Conservation (phyloP, 2,888 invertebrate genomes). For the Glaucopsyche alexis region DNA sequence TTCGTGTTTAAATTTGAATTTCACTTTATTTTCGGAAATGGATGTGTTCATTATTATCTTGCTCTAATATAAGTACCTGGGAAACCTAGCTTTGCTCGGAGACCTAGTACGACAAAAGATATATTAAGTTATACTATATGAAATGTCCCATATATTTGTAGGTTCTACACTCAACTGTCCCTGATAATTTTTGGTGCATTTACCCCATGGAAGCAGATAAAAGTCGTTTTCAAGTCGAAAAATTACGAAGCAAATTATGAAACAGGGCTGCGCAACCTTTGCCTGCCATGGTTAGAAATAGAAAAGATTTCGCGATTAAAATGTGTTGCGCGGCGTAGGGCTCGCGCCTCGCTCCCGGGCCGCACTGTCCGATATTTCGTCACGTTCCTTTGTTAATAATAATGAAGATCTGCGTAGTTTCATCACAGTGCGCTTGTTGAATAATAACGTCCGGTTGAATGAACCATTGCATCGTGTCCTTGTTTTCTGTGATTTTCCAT, state of each 20-base stretch:
- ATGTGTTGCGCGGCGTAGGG: constrained; percentile 21
- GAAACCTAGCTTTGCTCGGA: too few species aligned
- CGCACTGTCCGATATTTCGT: constrained; percentile 58
- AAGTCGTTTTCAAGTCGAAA: constrained; percentile 16
- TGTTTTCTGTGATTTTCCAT: constrained; percentile 79
- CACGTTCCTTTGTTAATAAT: constrained; percentile 72
- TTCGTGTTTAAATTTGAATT: too few species aligned
- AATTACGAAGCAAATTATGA: not conserved
- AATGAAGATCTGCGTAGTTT: constrained; percentile 67
- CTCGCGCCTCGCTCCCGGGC: constrained; percentile 19
- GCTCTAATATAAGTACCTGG: too few species aligned
- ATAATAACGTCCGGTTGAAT: constrained; percentile 78
- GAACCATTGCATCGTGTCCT: constrained; percentile 78
- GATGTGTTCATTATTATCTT: too few species aligned
- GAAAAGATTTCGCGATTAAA: constrained; percentile 26
- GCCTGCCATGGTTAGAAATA: not conserved
- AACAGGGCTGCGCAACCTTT: constrained; percentile 20
- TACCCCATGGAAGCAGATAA: not conserved
- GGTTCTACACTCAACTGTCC: too few species aligned
- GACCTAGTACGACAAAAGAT: too few species aligned
- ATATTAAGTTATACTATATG: too few species aligned
- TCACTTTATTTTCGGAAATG: too few species aligned
- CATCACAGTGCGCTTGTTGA: constrained; percentile 75
- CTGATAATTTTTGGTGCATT: too few species aligned
- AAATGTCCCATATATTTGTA: too few species aligned